Conservation (phyloP, 2,888 invertebrate species). For the Schrankia costaestrigalis region DNA sequence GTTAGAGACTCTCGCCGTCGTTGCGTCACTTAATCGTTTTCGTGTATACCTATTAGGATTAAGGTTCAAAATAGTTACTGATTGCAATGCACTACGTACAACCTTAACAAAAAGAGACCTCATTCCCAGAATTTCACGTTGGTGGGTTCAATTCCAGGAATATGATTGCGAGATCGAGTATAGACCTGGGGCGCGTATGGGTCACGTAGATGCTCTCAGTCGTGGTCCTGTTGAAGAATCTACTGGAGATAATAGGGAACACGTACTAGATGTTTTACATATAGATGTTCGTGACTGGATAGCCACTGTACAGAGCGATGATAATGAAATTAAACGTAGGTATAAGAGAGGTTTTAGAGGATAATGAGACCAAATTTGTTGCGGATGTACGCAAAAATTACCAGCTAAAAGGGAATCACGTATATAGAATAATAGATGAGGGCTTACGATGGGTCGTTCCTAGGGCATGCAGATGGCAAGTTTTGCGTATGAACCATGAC, state of each 20-base stretch:
- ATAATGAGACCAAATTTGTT: neutral
- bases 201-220: conserved; percentile 37
- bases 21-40: conserved; percentile 20
- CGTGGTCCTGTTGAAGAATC: neutral
- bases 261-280: conserved; percentile 1
- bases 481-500: conserved; percentile 47
- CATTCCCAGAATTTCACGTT: conserved; percentile 31
- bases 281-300: conserved; percentile 15
- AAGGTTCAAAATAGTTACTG: conserved; percentile 6
- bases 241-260: conserved; percentile 4
- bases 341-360: conserved; percentile 3
- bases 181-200: conserved; percentile 25
- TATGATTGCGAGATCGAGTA: conserved; percentile 36
- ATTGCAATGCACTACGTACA: conserved; percentile 7
- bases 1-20: conserved; percentile 20
- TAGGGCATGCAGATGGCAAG: conserved; percentile 28
- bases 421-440: conserved; percentile 2
- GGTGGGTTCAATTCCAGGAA: conserved; percentile 36
- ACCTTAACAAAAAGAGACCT: conserved; percentile 5
- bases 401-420: conserved; percentile 3
- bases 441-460: conserved; percentile 5
- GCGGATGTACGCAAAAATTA: conserved; percentile 6
- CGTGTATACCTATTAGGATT: conserved; percentile 17
- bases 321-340: conserved; percentile 20
- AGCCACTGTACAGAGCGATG: conserved; percentile 15